These are phyloP conservation scores for Eupithecia subfuscata DNA, from an alignment of 2,888 invertebrate genomes.

Conservation along the genomic window DNA sequence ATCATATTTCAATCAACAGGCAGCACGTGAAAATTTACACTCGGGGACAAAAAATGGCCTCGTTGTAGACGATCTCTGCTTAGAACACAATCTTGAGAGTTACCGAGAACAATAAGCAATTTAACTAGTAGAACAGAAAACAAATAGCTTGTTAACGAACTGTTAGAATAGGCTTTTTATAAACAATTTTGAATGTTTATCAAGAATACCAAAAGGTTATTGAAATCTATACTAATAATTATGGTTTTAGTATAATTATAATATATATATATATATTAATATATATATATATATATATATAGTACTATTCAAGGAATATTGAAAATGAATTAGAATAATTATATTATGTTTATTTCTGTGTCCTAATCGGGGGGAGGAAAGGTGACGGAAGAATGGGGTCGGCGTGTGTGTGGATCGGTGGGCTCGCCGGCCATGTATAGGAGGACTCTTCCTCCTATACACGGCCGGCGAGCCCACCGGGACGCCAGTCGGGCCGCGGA, in stretches of 20 bases:
- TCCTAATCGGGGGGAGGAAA: no score
- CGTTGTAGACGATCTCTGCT: conserved; percentile 34
- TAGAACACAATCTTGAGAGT: conserved; percentile 35
- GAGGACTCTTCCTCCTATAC: no score
- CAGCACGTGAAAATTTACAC: conserved; percentile 40
- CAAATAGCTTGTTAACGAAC: conserved; percentile 15
- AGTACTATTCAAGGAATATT: not conserved
- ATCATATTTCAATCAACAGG: conserved; percentile 22
- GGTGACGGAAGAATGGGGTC: no score
- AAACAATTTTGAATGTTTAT: not conserved
- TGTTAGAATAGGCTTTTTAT: not conserved
- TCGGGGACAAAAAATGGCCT: conserved; percentile 41
- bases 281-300: no score
- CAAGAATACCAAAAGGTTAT: not conserved
- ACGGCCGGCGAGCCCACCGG: no score
- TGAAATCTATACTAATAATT: no score
- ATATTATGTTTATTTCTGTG: no score
- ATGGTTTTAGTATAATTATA: not conserved
- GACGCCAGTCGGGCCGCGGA: no score
- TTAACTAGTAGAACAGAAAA: conserved; percentile 6
- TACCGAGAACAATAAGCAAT: conserved; percentile 30
- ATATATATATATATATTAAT: no score
- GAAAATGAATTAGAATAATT: not conserved
- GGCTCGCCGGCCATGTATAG: no score
- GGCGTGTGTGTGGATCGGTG: no score